phyloP scores from a whole-genome alignment of 23 tunicate species.

The Ciona savignyi region DNA sequence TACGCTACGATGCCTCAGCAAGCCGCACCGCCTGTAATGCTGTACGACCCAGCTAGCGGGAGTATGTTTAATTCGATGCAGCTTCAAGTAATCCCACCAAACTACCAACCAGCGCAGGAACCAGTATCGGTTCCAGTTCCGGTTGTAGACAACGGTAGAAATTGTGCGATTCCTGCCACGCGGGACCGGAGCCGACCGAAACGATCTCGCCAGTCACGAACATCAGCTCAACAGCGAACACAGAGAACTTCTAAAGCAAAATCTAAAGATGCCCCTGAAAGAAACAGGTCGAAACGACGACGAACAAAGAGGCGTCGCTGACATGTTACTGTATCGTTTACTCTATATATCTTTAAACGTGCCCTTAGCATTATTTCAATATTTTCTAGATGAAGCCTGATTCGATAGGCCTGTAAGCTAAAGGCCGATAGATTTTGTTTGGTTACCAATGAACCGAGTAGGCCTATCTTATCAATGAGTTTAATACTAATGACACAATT shows the following conservation, averaged over 20 bases:
- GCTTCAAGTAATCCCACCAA: background rate
- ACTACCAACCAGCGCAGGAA: background rate
- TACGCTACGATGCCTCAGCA: background rate
- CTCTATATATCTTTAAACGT: too few species aligned
- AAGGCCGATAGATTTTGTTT: too few species aligned
- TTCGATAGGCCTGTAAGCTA: too few species aligned
- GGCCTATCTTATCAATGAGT: too few species aligned
- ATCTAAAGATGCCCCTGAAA: background rate
- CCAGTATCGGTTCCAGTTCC: too few species aligned
- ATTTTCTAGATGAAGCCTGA: too few species aligned
- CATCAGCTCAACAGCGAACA: background rate
- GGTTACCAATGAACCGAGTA: too few species aligned
- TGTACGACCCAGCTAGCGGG: background rate
- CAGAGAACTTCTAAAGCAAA: background rate
- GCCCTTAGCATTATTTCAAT: too few species aligned
- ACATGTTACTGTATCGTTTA: background rate
- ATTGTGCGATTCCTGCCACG: background rate
- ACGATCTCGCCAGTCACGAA: background rate
- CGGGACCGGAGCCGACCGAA: background rate
- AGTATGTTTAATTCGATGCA: background rate
- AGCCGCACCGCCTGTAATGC: background rate
- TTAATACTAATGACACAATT: too few species aligned
- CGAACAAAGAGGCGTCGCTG: background rate
- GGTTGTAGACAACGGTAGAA: background rate
- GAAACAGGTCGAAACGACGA: background rate